Evolutionary conservation across 2,888 invertebrate species (phyloP), one percentile per base, ranked within the genome.

Genomic region (Morpho achilles): DNA sequence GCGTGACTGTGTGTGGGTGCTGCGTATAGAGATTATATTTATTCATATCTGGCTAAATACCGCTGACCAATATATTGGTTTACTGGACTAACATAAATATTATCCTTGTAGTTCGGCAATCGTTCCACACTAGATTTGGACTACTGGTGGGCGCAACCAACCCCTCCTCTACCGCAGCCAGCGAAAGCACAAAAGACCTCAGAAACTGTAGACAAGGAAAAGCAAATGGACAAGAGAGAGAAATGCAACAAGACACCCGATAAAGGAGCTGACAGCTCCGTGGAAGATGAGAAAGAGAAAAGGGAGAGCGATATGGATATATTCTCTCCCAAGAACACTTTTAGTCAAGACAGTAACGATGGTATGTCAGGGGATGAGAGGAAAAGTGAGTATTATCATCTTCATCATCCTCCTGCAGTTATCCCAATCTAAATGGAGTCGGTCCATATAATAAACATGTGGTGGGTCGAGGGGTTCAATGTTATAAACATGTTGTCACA

Each of bases 51-150:
- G 32, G 5, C 32, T 32, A 0, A 32, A 32, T 32, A 32, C 32
- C 32, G 5, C 32, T 2, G 32, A 32, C 5, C 32, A 32, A 5
- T 32, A 32, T 32, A 32, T 32, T 32, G 32, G 32, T 32, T 3
- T 32, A 2, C 32, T 32, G 32, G 5, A 32, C 32, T 32, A 32
- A 32, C 32, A 32, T 32, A 3, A 32, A 32, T 16, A 32, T 32
- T 56, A 16, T 57, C 59, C 53, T 81, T 85, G 45, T 74, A 94
- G 94, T 94, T 94, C 79, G 95, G 95, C 10, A 89, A 91, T 58
- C 94, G 96, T 61, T 94, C 95, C 0, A 95, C 94, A 79, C 80
- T 97, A 41, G 92, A 94, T 59, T 79, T 96, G 32, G 95, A 96
- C 77, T 97, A 96, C 79, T 95, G 94, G 92, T 96, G 96, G 96